Conservation (phyloP, 2,888 invertebrate genomes). For the Eutolmus rufibarbis region DNA sequence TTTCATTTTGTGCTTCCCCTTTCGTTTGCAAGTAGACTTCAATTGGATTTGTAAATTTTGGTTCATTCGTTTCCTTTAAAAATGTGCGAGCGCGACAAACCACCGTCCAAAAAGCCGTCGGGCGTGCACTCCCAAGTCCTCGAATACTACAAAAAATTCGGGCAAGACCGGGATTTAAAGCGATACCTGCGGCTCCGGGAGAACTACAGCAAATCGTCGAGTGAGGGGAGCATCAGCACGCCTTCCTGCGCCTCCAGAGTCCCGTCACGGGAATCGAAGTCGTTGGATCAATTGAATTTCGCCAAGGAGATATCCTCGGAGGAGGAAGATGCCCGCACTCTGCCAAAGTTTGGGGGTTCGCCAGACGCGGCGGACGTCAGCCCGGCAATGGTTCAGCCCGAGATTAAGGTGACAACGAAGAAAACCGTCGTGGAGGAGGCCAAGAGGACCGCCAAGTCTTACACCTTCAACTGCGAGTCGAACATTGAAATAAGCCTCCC, state of each 20-base stretch:
- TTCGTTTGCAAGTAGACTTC: not conserved
- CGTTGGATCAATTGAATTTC: slow-evolving; percentile 40
- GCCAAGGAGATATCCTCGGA: slow-evolving; percentile 18
- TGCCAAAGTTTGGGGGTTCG: not conserved
- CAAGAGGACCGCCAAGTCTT: not conserved
- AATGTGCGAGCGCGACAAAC: not conserved
- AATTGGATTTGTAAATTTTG: too few relatives aligned
- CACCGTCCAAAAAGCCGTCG: not conserved
- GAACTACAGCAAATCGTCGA: slow-evolving; percentile 45
- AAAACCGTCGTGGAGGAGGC: not conserved
- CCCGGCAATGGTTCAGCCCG: not conserved
- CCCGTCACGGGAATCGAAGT: slow-evolving; percentile 3
- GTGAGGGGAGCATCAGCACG: slow-evolving; percentile 45
- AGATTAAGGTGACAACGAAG: not conserved
- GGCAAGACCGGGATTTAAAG: slow-evolving; percentile 71
- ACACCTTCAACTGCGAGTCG: slow-evolving; percentile 39
- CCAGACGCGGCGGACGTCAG: not conserved
- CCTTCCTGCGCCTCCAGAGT: slow-evolving; percentile 2
- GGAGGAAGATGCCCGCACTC: not conserved
- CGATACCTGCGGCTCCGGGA: slow-evolving; percentile 67
- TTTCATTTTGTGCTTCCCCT: not conserved
- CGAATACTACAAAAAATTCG: slow-evolving; percentile 75
- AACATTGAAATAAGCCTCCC: slow-evolving; percentile 39
- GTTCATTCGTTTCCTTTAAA: not conserved
- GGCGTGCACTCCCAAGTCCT: slow-evolving; percentile 59